Percentiles rank a stretch among this genome's conserved stretches.
These are phyloP conservation scores for Polietes domitor DNA, from an alignment of 2,888 invertebrate genomes.

Conservation along the genomic window DNA sequence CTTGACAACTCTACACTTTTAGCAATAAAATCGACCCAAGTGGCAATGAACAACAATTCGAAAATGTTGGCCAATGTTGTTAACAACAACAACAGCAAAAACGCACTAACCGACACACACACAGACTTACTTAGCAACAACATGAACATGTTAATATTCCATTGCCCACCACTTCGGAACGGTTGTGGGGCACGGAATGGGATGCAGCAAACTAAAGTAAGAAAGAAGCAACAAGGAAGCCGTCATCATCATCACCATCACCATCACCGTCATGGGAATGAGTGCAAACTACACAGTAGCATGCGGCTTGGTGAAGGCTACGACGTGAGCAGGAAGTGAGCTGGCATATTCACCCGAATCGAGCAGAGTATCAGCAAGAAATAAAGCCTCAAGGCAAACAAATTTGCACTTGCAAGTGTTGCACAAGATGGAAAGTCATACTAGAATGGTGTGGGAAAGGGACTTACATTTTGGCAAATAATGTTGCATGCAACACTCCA, in stretches of 20 bases:
- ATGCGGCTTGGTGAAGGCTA: neutral
- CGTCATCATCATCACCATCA: neutral
- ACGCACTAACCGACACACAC: neutral
- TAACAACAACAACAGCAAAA: neutral
- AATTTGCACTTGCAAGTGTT: conserved; percentile 50
- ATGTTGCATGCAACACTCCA: neutral
- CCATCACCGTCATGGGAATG: neutral
- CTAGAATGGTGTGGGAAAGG: neutral
- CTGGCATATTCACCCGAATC: neutral
- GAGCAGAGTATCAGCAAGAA: conserved; percentile 32
- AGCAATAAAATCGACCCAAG: conserved; percentile 39
- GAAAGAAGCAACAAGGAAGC: neutral
- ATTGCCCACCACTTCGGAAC: conserved; percentile 4
- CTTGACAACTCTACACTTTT: conserved; percentile 48
- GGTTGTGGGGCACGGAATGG: neutral
- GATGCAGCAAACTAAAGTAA: neutral
- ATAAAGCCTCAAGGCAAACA: conserved; percentile 46
- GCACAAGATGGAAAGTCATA: conserved; percentile 37
- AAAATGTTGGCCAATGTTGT: conserved; percentile 29
- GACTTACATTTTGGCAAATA: conserved; percentile 15
- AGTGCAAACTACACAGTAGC: neutral
- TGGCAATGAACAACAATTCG: conserved; percentile 37
- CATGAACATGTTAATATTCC: conserved; percentile 33
- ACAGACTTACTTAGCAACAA: conserved; percentile 14
- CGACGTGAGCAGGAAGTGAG: neutral